Base-by-base conservation (phyloP, 2,888 invertebrate species). In the Kryphioiulus occultus region DNA sequence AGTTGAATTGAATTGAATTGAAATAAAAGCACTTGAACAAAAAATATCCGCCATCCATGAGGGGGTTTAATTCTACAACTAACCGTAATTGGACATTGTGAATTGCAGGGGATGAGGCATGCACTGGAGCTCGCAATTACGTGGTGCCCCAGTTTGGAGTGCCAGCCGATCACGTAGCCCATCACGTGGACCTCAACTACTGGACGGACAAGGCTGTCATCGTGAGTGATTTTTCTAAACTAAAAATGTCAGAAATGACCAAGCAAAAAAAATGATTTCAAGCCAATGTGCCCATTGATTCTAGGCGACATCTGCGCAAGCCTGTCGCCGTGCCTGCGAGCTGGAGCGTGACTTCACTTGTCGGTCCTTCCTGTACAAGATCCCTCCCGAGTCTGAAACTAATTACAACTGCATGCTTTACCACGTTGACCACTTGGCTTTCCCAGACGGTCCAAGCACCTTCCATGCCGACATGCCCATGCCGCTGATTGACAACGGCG, bases 291-390 rank as follows among this genome's bases (percentile, higher is more conserved):
- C 15, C 32, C 32, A 0, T 59, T 87, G 32, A 59, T 78, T 89
- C 7, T 90, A 95, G 94, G 95, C 97, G 86, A 96, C 96, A 89
- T 96, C 96, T 88, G 96, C 97, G 91, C 94, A 96, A 0, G 97
- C 96, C n/a, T 98, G 98, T 91, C 94, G 95, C 88, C 93, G 97
- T 88, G 97, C 97, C 86, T 98, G 98, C 92, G 97, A 97, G 92
- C 96, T 97, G 89, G 98, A 98, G 92, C 96, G 96, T 88, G 97
- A 98, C 92, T 98, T 98, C 93, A 94, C 98, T 83, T 98, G 98
- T 92, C 94, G 98, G 91, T 94, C 97, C 89, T 94, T 96, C 94
- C 91, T 97, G 91, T 91, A 90, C 89, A 90, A 90, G 86, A 90
- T 90, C 9, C 89, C 90, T 0, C 95, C 95, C 0, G 93, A 94